Base-by-base conservation (phyloP, 2,888 invertebrate species). In the Dilophus febrilis region DNA sequence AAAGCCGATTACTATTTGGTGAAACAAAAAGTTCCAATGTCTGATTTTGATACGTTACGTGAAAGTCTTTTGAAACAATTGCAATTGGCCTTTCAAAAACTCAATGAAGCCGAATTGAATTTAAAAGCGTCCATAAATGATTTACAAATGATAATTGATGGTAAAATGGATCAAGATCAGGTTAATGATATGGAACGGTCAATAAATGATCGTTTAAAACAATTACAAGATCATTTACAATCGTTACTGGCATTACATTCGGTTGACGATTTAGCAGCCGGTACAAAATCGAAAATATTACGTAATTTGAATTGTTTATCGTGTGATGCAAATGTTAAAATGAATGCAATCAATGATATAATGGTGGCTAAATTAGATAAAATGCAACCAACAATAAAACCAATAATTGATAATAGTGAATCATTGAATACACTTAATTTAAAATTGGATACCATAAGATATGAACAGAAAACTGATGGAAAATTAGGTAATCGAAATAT, bases 221-320 rank as follows among this genome's bases (percentile, higher is more conserved):
- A 63, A 19, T 53, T 79, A 31, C 76, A 77, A 49, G 72, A 74
- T 1, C 71, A 71, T 45, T 56, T 79, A 35, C 74, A 72, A 49
- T 62, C 67, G 34, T 61, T 79, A 51, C 65, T 70, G 0, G 65
- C 67, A 3, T 51, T 75, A 48, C 68, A 71, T 38, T 63, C 65
- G 27, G n/a, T n/a, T n/a, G n/a, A n/a, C n/a, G 75, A 77, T 40
- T 71, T 68, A 2, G 82, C 83, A 1, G 81, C 82, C 4, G 83
- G 79, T 4, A 71, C 77, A 2, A 79, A 77, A 55, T 67, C 63
- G 40, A 74, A 68, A 54, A 59, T 77, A 14, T 57, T 83, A 14
- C 78, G 77, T 49, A 73, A 81, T 47, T 69, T 83, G 13, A 75
- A 78, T 47, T 84, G 83, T 52, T 69, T 84, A 50, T 80, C 82